Base-by-base conservation (phyloP, 2,797 vertebrate species). In the Mastacembelus armatus region DNA sequence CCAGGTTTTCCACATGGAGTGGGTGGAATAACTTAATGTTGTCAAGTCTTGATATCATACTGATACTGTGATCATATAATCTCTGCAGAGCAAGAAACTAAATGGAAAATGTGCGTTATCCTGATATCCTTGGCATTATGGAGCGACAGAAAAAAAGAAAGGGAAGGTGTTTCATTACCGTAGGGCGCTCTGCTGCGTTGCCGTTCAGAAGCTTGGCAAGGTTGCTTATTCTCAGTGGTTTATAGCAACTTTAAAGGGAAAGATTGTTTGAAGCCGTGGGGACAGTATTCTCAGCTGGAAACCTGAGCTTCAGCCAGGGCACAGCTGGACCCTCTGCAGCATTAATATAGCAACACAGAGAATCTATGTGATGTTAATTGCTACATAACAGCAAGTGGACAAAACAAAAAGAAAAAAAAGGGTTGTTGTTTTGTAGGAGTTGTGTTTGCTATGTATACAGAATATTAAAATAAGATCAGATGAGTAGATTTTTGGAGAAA, bases 1-100 rank as follows among this genome's bases (percentile, higher is more conserved):
- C 77, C 50, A 60, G 36, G 11, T 32, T 84, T 55, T 84, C 27
- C 69, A 69, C 45, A 44, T 8, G 19, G 32, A 78, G 58, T 77
- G 77, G 77, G 72, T 33, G 78, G 81, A 87, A 85, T 73, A 80
- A 79, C 47, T 81, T 57, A 59, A 76, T 66, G 52, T 60, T 83
- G 78, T 80, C 44, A 75, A 66, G 30, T 72, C 54, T 47, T 66
- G 65, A 62, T 69, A 75, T 80, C 72, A 63, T 29, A 40, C 38
- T 56, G 67, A 66, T 80, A 48, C 32, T 49, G n/a, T 69, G 60
- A 74, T 69, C 60, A 60, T 38, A 22, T 74, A 59, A 73, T 66
- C 74, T 66, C 58, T 40, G 29, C 68, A 66, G 49, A 59, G 64
- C 36, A 42, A 38, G 43, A 72, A 84, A 82, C 26, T 68, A 68